Evolutionary conservation across 2,113 vertebrate genomes (phyloP).

Genomic region (Sinocyclocheilus anophthalmus): DNA sequence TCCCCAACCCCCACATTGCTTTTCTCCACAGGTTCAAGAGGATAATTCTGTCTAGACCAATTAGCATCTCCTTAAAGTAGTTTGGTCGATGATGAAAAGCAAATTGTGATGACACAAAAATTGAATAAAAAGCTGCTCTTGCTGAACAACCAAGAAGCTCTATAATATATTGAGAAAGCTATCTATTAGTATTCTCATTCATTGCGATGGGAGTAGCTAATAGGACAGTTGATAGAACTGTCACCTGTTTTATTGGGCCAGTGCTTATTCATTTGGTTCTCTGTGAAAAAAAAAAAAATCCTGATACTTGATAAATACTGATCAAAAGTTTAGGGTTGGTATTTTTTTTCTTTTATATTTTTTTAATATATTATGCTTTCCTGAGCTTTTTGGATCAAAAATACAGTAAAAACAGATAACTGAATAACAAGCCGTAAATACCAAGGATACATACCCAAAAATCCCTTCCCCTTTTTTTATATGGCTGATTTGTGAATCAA

Average conservation of each 20-base stretch:
- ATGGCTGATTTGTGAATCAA: not conserved
- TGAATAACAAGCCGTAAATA: no score
- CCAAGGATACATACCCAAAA: not conserved
- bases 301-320: not conserved
- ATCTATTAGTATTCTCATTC: not conserved
- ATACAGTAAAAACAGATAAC: not conserved
- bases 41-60: slow-evolving; percentile 12
- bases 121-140: not conserved
- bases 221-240: not conserved
- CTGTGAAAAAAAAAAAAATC: not conserved
- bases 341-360: not conserved
- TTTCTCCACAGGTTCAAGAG: not conserved
- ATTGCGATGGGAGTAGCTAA: not conserved
- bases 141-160: not conserved
- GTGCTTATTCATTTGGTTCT: not conserved
- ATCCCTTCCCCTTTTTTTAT: not conserved
- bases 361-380: not conserved
- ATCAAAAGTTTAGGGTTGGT: not conserved
- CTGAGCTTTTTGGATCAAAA: no score
- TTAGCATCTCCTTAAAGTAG: slow-evolving; percentile 9
- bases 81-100: not conserved
- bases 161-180: not conserved
- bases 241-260: not conserved
- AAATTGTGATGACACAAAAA: not conserved
- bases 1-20: not conserved